These are phyloP conservation scores for Hypercompe scribonia DNA, from an alignment of 2,888 invertebrate genomes.

Conservation along the genomic window DNA sequence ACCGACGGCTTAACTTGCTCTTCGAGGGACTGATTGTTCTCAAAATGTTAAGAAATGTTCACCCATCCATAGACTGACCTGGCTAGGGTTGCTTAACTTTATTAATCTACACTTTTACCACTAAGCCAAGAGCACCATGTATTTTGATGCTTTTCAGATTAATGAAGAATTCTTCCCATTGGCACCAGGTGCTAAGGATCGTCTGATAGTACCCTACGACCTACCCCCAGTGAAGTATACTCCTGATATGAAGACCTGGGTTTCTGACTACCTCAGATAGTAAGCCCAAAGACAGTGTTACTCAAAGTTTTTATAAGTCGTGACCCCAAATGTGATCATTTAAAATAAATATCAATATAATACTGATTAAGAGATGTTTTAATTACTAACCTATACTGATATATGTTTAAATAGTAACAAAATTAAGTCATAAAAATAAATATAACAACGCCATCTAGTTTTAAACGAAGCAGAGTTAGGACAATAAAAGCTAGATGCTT, in stretches of 20 bases:
- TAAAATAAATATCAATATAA: background rate
- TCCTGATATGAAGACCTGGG: slow-evolving; percentile 89
- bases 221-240: slow-evolving; percentile 92
- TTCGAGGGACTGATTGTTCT: too few species aligned
- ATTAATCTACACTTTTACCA: too few species aligned
- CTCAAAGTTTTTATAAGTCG: background rate
- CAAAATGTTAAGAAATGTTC: too few species aligned
- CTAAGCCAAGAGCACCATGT: too few species aligned
- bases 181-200: slow-evolving; percentile 64
- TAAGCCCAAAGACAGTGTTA: background rate
- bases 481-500: too few species aligned
- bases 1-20: too few species aligned
- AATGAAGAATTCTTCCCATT: slow-evolving; percentile 88
- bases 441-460: too few species aligned
- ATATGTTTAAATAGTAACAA: background rate
- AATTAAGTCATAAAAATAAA: too few species aligned
- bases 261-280: slow-evolving; percentile 85
- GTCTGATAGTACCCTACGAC: slow-evolving; percentile 92
- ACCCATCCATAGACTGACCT: too few species aligned
- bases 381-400: background rate
- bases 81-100: too few species aligned
- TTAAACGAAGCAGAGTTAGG: too few species aligned
- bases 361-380: background rate
- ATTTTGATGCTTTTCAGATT: slow-evolving; percentile 86
- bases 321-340: background rate